These are phyloP conservation scores for Tribolium castaneum DNA, from an alignment of 1,140 invertebrate species.

Conservation along the genomic window DNA sequence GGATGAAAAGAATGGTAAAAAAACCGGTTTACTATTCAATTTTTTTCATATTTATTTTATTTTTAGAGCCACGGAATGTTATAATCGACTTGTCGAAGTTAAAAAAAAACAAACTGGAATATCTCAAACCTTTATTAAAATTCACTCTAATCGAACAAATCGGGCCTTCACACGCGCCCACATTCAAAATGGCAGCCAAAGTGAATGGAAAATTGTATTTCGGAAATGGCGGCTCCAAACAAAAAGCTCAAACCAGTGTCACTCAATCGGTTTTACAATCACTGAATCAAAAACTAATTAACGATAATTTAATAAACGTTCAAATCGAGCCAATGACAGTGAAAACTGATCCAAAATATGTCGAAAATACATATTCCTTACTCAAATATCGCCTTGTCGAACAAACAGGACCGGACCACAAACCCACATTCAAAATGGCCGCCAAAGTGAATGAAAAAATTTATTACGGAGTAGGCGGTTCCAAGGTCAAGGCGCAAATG, in stretches of 20 bases:
- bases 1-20: not conserved
- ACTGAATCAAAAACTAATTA: not conserved
- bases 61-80: not conserved
- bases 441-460: constrained; percentile 80
- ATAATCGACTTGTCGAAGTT: not conserved
- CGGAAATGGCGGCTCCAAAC: not conserved
- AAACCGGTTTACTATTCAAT: not conserved
- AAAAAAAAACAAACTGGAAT: not conserved
- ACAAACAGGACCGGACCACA: too few relatives aligned
- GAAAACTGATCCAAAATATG: not conserved
- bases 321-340: not conserved
- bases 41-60: not conserved
- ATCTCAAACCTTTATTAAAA: constrained; percentile 63
- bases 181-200: not conserved
- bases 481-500: constrained; percentile 83
- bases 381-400: constrained; percentile 66
- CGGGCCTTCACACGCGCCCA: constrained; percentile 72
- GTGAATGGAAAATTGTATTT: not conserved
- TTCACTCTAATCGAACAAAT: constrained; percentile 80
- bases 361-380: not conserved
- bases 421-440: constrained; percentile 84
- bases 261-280: not conserved
- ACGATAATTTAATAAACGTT: not conserved
- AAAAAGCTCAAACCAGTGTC: not conserved
- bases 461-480: constrained; percentile 77